These are phyloP conservation scores for Nicator chloris DNA, from an alignment of 2,113 vertebrate genomes.

Conservation along the genomic window DNA sequence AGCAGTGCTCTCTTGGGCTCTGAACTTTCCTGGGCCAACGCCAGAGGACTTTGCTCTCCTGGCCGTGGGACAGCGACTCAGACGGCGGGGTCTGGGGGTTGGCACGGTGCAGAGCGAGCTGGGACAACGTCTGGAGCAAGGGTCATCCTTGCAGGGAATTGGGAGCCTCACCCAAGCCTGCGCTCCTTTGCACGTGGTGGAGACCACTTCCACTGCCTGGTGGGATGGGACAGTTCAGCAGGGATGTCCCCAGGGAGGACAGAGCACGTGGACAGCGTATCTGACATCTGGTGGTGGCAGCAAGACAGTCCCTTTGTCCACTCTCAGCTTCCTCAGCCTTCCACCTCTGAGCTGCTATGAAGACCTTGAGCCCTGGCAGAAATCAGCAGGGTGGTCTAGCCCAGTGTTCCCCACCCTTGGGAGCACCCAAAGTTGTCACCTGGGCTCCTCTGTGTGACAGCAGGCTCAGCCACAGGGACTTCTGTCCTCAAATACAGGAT, in stretches of 20 bases:
- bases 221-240: neutral
- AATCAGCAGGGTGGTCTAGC: neutral
- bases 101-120: accelerated
- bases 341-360: neutral
- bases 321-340: neutral
- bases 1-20: accelerated
- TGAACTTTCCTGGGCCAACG: neutral
- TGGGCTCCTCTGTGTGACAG: neutral
- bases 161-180: accelerated
- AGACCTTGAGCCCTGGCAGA: neutral
- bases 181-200: neutral
- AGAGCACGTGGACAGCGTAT: accelerated
- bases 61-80: accelerated
- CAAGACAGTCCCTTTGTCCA: accelerated
- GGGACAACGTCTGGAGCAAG: neutral
- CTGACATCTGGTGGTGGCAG: neutral
- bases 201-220: neutral
- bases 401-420: neutral
- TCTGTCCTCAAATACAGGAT: accelerated
- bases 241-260: neutral
- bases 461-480: neutral
- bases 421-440: neutral
- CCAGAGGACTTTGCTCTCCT: neutral
- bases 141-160: neutral
- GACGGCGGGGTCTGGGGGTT: accelerated